Evolutionary conservation across 1,140 invertebrate species (phyloP), one percentile per base, ranked within the genome.

Genomic region (Phymastichus coffea): DNA sequence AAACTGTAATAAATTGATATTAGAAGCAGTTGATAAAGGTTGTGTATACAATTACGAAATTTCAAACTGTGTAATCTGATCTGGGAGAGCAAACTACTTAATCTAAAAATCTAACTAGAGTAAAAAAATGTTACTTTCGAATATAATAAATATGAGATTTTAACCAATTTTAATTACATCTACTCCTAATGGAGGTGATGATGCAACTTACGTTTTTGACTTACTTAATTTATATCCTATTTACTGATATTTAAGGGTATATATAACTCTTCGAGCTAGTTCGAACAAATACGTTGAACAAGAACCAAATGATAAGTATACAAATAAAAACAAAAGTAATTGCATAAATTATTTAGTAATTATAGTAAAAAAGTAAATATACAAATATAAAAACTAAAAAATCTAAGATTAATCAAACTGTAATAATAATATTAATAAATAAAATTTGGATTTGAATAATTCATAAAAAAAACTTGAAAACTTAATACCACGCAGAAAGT

Each of bases 111-210:
- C 56, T 58, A 58, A n/a, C 37, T 51, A 15, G 37, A 59, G 12
- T 63, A 63, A 76, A 73, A 51, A 64, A 25, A 74, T 43, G 41
- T n/a, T 56, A 53, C 19, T 38, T 35, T 37, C 10, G 47, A 40
- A 38, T 51, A 48, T 48, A 78, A 76, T 74, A 64, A 70, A 70
- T 73, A 46, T 57, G 19, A 43, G 12, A 30, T 43, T 48, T 49
- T 37, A 41, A 44, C n/a, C 43, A 55, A 56, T 59, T 47, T 52
- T 52, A 33, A 57, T 46, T 44, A 30, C 38, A 44, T 43, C 56
- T 51, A 44, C 56, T 58, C 46, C 37, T 51, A 44, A 9, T 17
- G 28, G 47, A 51, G 47, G 44, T 58, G 37, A 38, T 59, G n/a
- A 59, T 53, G 10, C 47, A 59, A 46, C 47, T 59, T 58, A 58